Conservation (phyloP, 2,888 invertebrate species). For the Monoplex corrugatus region DNA sequence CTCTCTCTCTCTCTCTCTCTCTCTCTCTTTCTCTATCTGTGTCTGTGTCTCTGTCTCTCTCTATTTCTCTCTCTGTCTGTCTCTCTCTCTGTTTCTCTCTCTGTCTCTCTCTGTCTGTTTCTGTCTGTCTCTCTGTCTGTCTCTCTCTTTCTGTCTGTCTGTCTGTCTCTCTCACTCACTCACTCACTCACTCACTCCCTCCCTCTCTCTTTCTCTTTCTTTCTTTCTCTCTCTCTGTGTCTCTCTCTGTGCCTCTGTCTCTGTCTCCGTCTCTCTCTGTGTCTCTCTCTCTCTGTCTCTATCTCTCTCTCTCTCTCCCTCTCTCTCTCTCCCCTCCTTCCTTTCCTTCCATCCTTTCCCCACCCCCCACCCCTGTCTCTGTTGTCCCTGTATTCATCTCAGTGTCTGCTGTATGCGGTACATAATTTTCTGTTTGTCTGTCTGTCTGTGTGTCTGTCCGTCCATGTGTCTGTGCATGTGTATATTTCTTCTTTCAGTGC, state of each 20-base stretch:
- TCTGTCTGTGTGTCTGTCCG: no score
- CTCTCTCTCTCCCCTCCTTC: background rate
- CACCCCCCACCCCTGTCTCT: background rate
- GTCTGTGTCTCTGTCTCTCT: no score
- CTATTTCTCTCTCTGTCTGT: no score
- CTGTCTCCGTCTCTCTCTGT: no score
- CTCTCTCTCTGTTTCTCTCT: background rate
- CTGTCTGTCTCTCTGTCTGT: background rate
- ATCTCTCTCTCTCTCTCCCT: no score
- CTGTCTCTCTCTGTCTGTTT: background rate
- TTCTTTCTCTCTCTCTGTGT: background rate
- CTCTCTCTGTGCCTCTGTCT: background rate
- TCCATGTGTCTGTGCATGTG: no score
- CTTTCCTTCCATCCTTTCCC: background rate
- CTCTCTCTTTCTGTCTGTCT: background rate
- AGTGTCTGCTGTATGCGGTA: background rate
- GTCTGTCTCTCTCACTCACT: background rate
- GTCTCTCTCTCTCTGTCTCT: background rate
- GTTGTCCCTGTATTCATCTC: no score
- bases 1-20: no score
- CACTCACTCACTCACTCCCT: background rate
- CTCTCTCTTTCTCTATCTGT: no score
- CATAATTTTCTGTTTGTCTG: no score
- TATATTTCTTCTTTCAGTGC: no score
- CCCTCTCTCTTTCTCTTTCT: background rate